Percentiles rank a stretch among this genome's conserved stretches.
Evolutionary conservation across 2,113 vertebrate species (phyloP).

Genomic region (Triplophysa dalaica): DNA sequence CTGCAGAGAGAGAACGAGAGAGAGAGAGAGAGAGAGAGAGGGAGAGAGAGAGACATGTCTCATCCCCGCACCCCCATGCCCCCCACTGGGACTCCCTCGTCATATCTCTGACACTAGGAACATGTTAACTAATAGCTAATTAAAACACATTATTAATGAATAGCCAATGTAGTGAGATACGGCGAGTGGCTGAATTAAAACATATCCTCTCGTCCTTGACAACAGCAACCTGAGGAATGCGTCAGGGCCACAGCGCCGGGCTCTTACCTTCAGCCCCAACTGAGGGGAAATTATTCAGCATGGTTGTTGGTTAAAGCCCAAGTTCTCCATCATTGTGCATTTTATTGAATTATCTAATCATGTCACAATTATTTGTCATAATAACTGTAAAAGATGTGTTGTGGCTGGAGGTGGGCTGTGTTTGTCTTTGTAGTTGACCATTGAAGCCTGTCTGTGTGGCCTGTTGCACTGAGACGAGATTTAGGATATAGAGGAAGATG

Average conservation of each 20-base stretch:
- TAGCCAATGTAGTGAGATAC: conserved; percentile 69
- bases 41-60: conserved; percentile 39
- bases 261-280: not conserved
- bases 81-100: conserved; percentile 55
- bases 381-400: not conserved
- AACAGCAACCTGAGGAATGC: conserved; percentile 51
- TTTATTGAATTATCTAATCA: not conserved
- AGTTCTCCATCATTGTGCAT: conserved; percentile 1
- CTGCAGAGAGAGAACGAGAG: conserved; percentile 53
- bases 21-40: conserved; percentile 55
- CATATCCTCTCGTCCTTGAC: conserved; percentile 63
- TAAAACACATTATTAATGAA: conserved; percentile 78
- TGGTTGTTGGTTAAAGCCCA: not conserved
- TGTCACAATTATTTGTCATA: not conserved
- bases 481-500: conserved; percentile 3
- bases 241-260: conserved; percentile 11
- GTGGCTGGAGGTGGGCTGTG: not conserved
- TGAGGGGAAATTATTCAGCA: not conserved
- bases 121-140: conserved; percentile 79
- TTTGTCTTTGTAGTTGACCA: conserved; percentile 23
- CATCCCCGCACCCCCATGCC: conserved; percentile 42
- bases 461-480: conserved; percentile 13
- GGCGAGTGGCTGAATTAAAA: conserved; percentile 70
- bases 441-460: conserved; percentile 15
- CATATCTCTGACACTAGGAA: conserved; percentile 73